Evolutionary conservation across 2,888 invertebrate species (phyloP), one percentile per base, ranked within the genome.

Genomic region (Polymixis flavicincta): DNA sequence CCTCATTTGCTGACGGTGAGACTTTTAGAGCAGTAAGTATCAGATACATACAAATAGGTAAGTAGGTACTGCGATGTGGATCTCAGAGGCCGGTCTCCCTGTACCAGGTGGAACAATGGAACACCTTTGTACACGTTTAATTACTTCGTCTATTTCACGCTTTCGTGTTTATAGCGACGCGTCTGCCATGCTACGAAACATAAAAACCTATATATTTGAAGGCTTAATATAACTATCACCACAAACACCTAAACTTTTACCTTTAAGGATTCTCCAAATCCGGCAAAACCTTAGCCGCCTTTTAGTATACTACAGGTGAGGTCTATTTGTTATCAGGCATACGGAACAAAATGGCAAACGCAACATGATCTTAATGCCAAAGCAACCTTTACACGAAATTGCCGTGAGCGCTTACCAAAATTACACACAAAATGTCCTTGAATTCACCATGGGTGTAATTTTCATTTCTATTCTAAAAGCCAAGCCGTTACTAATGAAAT

Each of bases 401-500:
- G 57, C 71, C 69, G 71, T 82, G 74, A 70, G 57, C 54, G 45
- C 63, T 81, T 81, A 74, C 67, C 50, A 60, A 75, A 84, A 72
- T 72, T 84, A 76, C 61, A 67, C 60, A 71, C 48, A 74, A 14
- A 13, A 42, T 69, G 71, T 57, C 83, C 84, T 84, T 85, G 84
- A 61, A 82, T 83, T 75, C 63, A 71, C 85, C 75, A 70, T 83
- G 70, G 69, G 37, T 64, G 57, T 76, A 71, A 76, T 76, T 71
- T 63, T 67, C 63, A 69, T 80, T 80, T 72, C 76, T 70, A 71
- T 78, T 28, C 54, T 70, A 80, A 84, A 80, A 64, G 70, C 57
- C 63, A 68, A 45, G 17, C 71, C 76, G 68, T 85, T 71, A n/a
- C 81, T 83, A 80, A 83, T 54, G 32, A 14, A 63, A 72, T 84